Evolutionary conservation across 1,140 invertebrate genomes (phyloP).

Genomic region (Phymorhynchus buccinoides): DNA sequence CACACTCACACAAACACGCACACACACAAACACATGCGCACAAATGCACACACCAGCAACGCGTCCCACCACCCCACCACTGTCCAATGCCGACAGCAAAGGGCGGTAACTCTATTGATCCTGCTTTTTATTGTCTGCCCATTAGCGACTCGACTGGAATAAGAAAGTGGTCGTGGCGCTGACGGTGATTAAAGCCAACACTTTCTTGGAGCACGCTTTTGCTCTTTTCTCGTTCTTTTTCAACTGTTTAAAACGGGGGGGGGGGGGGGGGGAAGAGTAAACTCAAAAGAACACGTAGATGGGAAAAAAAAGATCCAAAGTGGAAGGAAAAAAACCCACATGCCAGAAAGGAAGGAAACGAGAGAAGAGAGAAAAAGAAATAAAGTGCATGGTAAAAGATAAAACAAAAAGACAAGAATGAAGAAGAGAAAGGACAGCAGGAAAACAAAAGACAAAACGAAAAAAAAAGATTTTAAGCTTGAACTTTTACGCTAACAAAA

Average conservation of each 20-base stretch:
- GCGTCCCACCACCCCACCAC: no score
- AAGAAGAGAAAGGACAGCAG: neutral
- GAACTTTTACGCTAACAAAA: neutral
- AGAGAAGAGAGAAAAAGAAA: neutral
- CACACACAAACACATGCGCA: no score
- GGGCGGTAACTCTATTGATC: slow-evolving; percentile 24
- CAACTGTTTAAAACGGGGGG: no score
- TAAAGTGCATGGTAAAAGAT: neutral
- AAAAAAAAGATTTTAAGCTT: neutral
- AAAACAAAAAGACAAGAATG: slow-evolving; percentile 7
- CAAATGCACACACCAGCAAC: no score
- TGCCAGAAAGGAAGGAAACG: neutral
- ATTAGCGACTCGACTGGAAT: slow-evolving; percentile 21
- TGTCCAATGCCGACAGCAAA: neutral
- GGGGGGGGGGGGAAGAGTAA: no score
- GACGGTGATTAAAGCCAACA: slow-evolving; percentile 21
- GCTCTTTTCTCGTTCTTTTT: no score
- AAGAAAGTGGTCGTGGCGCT: neutral
- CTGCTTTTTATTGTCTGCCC: slow-evolving; percentile 24
- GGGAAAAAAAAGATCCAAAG: neutral
- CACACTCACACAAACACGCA: no score
- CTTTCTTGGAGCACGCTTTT: slow-evolving; percentile 1
- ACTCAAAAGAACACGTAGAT: neutral
- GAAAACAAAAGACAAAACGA: neutral
- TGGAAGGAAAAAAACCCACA: neutral